Percentiles rank a stretch among this genome's conserved stretches.
Evolutionary conservation across 2,888 invertebrate genomes (phyloP).

Genomic region (Psococerastis gibbosa): DNA sequence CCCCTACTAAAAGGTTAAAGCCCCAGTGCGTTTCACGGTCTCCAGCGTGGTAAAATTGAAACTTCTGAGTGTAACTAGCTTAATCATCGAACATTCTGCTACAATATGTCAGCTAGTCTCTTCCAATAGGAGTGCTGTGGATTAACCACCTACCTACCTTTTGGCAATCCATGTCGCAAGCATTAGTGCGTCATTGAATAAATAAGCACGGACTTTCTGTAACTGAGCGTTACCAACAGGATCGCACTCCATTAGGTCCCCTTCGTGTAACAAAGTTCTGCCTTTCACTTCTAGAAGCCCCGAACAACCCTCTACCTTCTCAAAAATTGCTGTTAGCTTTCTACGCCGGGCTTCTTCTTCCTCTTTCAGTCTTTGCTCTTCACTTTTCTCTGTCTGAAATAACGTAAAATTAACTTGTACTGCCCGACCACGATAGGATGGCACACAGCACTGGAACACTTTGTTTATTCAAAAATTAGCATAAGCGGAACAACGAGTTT

Average conservation of each 20-base stretch:
- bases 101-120: not conserved
- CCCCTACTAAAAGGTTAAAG: too few relatives aligned
- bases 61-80: not conserved
- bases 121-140: too few relatives aligned
- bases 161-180: slow-evolving; percentile 64
- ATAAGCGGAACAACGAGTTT: too few relatives aligned
- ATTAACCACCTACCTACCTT: slow-evolving; percentile 25
- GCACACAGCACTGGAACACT: too few relatives aligned
- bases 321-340: slow-evolving; percentile 51
- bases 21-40: too few relatives aligned
- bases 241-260: slow-evolving; percentile 78
- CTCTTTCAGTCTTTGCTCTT: slow-evolving; percentile 23
- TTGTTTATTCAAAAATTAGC: too few relatives aligned
- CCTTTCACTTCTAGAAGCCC: slow-evolving; percentile 58
- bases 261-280: slow-evolving; percentile 69
- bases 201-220: slow-evolving; percentile 76
- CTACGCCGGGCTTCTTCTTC: slow-evolving; percentile 33
- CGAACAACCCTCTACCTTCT: slow-evolving; percentile 70
- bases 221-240: slow-evolving; percentile 68
- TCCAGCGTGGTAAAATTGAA: not conserved
- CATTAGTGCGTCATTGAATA: slow-evolving; percentile 84
- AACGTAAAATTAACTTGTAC: too few relatives aligned
- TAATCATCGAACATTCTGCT: not conserved
- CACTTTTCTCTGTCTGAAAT: slow-evolving; percentile 19
- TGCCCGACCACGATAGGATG: too few relatives aligned